phyloP scores from a whole-genome alignment of 2,888 invertebrate species.

The Xestoiulus laeticollis region DNA sequence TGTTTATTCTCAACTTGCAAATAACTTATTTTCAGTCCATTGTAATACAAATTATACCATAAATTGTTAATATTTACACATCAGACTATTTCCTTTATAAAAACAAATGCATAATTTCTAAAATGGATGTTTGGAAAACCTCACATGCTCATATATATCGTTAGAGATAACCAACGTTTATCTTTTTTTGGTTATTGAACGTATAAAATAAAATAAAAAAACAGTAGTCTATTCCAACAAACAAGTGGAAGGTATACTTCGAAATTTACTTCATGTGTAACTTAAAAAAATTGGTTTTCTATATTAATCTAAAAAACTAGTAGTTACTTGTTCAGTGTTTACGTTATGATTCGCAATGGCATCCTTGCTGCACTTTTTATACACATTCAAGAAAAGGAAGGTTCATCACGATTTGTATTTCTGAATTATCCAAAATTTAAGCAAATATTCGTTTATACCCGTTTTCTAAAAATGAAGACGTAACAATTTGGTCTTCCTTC shows the following conservation, averaged over 20 bases:
- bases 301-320: neutral
- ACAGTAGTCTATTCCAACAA: too few species aligned
- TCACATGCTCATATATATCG: neutral
- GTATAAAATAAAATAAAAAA: too few species aligned
- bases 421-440: neutral
- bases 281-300: neutral
- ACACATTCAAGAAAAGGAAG: neutral
- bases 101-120: neutral
- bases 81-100: neutral
- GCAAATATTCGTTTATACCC: neutral
- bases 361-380: neutral
- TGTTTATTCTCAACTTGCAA: neutral
- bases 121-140: neutral
- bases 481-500: neutral
- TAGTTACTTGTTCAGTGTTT: neutral
- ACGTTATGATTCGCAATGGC: neutral
- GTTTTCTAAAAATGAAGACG: slow-evolving; percentile 13
- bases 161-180: neutral
- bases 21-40: neutral
- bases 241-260: too few species aligned
- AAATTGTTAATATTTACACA: neutral
- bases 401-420: neutral
- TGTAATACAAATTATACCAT: slow-evolving; percentile 2
- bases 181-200: neutral
- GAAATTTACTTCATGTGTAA: neutral